Base-by-base conservation (phyloP, 2,888 invertebrate species). In the Theristus sp. region DNA sequence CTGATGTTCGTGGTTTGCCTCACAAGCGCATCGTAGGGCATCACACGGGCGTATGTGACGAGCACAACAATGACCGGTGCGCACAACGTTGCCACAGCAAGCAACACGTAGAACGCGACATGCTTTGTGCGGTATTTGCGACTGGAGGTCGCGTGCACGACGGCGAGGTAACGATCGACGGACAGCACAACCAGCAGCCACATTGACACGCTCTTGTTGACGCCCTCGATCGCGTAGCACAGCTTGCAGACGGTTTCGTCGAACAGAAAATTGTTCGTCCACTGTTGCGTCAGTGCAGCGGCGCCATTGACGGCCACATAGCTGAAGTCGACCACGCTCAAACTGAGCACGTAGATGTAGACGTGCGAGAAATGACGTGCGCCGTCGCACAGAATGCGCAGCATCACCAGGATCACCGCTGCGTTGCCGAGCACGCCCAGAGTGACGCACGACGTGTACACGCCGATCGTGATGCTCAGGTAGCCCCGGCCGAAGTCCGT, bases 161-260 rank as follows among this genome's bases (percentile, higher is more conserved):
- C 49, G 46, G 63, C 61, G 31, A 61, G 25, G 57, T 63, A 63
- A 22, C 63, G 63, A 52, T 63, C 63, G 27, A 47, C 61, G 49
- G 56, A 56, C 29, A 63, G 59, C 13, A 62, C 29, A 1, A 62
- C 61, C 27, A 63, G 56, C 25, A 62, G 17, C 46, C 62, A 63
- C n/a, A 63, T 30, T 24, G 61, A 58, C 38, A 63, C 46, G 3
- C 59, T 59, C 38, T 62, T 61, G 59, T 63, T 63, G 24, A 63
- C 46, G 1, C 56, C 59, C 31, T 63, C 63, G 28, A 38, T 31
- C 22, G 28, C 47, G 47, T 27, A 56, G 31, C 22, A 17, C 25
- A 63, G 17, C 31, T 57, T 38, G 49, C 63, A 63, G n/a, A 59
- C 6, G 30, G 57, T 6, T 2, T 17, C 24, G 10, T 61, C 63